Conservation (phyloP, 2,797 vertebrate species). For the Alfaro cultratus region DNA sequence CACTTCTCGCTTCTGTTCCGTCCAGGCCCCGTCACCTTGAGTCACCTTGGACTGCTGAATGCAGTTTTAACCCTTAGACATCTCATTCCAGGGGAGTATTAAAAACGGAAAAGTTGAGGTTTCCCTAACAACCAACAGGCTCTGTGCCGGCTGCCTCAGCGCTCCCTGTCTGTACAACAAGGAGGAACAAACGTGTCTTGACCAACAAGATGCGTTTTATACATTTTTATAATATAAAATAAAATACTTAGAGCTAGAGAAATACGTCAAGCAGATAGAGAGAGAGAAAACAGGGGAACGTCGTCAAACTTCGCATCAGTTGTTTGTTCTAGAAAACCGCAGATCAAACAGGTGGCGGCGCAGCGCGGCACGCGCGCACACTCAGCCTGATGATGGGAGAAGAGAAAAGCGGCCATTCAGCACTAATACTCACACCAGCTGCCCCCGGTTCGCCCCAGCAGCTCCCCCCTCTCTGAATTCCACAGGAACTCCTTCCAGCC, state of each 20-base stretch:
- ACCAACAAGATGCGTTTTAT: neutral
- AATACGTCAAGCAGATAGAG: neutral
- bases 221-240: neutral
- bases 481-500: constrained; percentile 95
- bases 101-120: neutral
- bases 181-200: neutral
- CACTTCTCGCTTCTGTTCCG: constrained; percentile 27
- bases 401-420: neutral
- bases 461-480: constrained; percentile 92
- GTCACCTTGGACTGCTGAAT: constrained; percentile 89
- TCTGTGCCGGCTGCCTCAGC: neutral
- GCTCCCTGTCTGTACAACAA: neutral
- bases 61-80: constrained; percentile 89
- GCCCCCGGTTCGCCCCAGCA: constrained; percentile 90
- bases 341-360: constrained; percentile 79
- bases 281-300: neutral
- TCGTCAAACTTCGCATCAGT: neutral
- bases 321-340: constrained; percentile 37
- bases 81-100: neutral
- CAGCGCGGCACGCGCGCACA: neutral
- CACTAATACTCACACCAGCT: constrained; percentile 91
- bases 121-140: neutral
- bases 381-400: neutral
- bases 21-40: constrained; percentile 85
- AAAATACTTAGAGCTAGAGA: neutral